These are phyloP conservation scores for Deilephila elpenor DNA, from an alignment of 2,888 invertebrate genomes.

Conservation along the genomic window DNA sequence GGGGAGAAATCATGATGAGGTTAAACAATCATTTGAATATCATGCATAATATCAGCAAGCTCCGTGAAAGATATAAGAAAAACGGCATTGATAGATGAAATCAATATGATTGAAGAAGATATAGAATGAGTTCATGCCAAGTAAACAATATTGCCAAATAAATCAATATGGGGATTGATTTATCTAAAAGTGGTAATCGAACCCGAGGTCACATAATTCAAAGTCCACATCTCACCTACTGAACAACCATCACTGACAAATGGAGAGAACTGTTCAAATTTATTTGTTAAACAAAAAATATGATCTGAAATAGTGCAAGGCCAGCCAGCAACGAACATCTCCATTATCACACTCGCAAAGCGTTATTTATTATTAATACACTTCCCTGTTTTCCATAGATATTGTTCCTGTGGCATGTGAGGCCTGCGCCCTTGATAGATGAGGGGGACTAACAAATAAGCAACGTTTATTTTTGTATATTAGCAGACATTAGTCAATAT, in stretches of 20 bases:
- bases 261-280: too few species aligned
- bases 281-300: too few species aligned
- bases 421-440: not conserved
- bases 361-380: not conserved
- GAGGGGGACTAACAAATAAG: not conserved
- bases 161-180: too few species aligned
- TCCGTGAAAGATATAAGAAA: too few species aligned
- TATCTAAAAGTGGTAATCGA: too few species aligned
- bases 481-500: slow-evolving; percentile 34
- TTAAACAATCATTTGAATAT: not conserved
- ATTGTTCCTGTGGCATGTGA: slow-evolving; percentile 1
- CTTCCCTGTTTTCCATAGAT: slow-evolving; percentile 1
- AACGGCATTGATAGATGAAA: not conserved
- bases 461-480: slow-evolving; percentile 33
- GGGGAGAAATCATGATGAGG: slow-evolving; percentile 17
- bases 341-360: not conserved
- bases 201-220: too few species aligned
- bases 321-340: not conserved
- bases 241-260: too few species aligned
- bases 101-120: not conserved
- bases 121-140: not conserved
- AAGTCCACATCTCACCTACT: too few species aligned
- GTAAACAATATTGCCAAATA: not conserved
- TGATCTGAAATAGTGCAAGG: too few species aligned
- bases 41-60: too few species aligned